Base-by-base conservation (phyloP, 2,888 invertebrate genomes). In the Nycteola revayana region DNA sequence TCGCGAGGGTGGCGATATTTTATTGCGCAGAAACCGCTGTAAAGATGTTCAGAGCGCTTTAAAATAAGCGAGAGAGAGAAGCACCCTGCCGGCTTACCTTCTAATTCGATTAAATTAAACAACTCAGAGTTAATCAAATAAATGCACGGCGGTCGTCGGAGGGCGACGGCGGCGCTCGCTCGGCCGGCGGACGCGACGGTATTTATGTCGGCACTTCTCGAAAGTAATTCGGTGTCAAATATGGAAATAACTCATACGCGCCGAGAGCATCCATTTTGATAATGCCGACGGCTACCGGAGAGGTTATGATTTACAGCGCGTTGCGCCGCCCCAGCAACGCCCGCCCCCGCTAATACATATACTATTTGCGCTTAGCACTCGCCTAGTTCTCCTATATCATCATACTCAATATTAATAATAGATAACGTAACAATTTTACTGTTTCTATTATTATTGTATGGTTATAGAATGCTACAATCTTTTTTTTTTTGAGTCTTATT, bases 51-150 rank as follows among this genome's bases (percentile, higher is more conserved):
- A 51, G 66, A 76, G 72, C 79, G 77, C 67, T 88, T 88, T 86
- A 87, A 86, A 88, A 86, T 86, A 85, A 85, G 78, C 79, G 78
- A 75, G 74, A 63, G 64, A 60, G 61, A 59, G 69, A n/a, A 52
- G 53, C 57, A 54, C 60, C 56, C 59, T 60, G 60, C 69, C 71
- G 64, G 77, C 78, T 82, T 75, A 80, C 84, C 81, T 85, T 81
- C 76, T 87, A 87, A 88, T 81, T 87, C 84, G 83, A 87, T 88
- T 88, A 88, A 88, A 89, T 88, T 89, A 89, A 89, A 88, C 86
- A 89, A 88, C 87, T 87, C 86, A 65, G 78, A 87, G 87, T 89
- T 89, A 89, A 89, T 89, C 89, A 89, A 89, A 89, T 89, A 89
- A 89, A 88, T 88, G 88, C 82, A 78, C 66, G 71, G 74, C 75